Evolutionary conservation across 2,797 vertebrate genomes (phyloP), one percentile per base, ranked within the genome.

Genomic region (Gastrophryne carolinensis): DNA sequence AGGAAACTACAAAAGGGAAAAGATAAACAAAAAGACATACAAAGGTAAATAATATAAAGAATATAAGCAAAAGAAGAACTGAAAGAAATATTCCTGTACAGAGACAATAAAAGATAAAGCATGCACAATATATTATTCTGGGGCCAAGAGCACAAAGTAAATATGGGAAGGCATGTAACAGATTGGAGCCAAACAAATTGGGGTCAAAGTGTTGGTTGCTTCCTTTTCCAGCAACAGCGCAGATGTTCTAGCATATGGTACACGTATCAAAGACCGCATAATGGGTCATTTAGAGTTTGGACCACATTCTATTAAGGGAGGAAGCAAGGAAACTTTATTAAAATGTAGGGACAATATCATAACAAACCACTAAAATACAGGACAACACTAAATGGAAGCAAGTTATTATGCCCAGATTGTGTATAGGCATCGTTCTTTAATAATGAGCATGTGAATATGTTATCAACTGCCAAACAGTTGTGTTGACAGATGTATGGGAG

Each of bases 231-330:
- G 49, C 63, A 34, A 50, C 34, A 13, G 50, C 52, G 63, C 63
- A 66, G 63, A 66, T 66, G 63, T 66, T 66, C 47, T 52, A 21
- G 63, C 63, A 52, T 52, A 52, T 52, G 63, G 44, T 52, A 6
- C 29, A 34, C 19, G 17, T 65, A 24, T 34, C 29, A 50, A 66
- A 66, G 27, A 52, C 49, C 35, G 27, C 17, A 50, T 21, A 66
- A 47, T 34, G 17, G 63, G 29, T 66, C 63, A 52, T 66, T 66
- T 52, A 24, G 50, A 8, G 19, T 52, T 52, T 35, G 8, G 47
- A 35, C 32, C 12, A 17, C 6, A 44, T 30, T 63, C 39, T n/a
- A n/a, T 35, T 21, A 67, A 37, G 47, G n/a, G 27, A 7, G 17
- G 34, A 13, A 23, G 27, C 7, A 35, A 53, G 13, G 34, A 67